A percentile compares a stretch with the other conserved stretches of the same genome.
Conservation (phyloP, 1,140 invertebrate species). For the Mactra quadrangularis region DNA sequence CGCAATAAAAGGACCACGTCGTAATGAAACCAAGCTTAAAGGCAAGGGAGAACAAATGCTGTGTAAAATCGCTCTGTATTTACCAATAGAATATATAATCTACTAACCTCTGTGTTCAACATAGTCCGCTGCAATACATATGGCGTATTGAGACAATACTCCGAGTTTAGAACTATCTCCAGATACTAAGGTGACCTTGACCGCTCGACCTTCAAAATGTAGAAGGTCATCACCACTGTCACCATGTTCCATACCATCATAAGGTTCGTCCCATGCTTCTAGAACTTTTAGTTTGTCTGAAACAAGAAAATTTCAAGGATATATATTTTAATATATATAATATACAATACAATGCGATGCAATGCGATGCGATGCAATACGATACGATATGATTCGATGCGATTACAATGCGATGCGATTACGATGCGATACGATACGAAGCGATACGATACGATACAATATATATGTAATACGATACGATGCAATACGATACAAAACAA, state of each 20-base stretch:
- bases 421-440: no score
- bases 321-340: background rate
- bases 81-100: no score
- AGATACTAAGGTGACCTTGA: slow-evolving; percentile 52
- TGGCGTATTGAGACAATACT: slow-evolving; percentile 62
- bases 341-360: background rate
- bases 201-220: slow-evolving; percentile 66
- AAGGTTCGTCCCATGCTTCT: slow-evolving; percentile 71
- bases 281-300: slow-evolving; percentile 64
- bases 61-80: no score
- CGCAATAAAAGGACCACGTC: no score
- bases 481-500: no score
- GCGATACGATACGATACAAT: no score
- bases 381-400: no score
- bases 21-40: no score
- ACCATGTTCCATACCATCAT: slow-evolving; percentile 44
- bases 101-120: slow-evolving; percentile 70
- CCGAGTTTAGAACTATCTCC: slow-evolving; percentile 37
- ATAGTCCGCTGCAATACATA: slow-evolving; percentile 71
- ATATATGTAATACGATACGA: no score
- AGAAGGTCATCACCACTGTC: slow-evolving; percentile 45
- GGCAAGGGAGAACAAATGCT: no score
- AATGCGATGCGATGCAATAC: background rate
- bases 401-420: no score
- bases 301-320: background rate